phyloP scores from a whole-genome alignment of 1,140 invertebrate species.

The Magallana angulata region DNA sequence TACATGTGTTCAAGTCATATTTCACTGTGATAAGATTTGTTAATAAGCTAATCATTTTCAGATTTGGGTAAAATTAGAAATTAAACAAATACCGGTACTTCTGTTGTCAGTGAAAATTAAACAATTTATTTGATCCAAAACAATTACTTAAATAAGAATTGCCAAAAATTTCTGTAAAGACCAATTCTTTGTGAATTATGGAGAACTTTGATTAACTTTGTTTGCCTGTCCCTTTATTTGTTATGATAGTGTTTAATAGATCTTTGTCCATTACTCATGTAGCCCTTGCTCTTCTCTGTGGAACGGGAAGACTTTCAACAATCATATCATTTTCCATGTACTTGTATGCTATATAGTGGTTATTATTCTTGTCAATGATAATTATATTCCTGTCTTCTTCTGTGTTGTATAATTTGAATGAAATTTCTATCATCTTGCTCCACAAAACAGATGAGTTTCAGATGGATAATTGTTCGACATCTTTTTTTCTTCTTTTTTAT shows the following conservation, averaged over 20 bases:
- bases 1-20: too few relatives aligned
- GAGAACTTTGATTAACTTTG: background rate
- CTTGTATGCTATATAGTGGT: background rate
- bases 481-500: too few relatives aligned
- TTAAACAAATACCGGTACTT: too few relatives aligned
- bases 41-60: too few relatives aligned
- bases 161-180: too few relatives aligned
- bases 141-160: too few relatives aligned
- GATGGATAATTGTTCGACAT: background rate
- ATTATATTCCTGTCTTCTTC: background rate
- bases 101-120: too few relatives aligned
- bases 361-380: constrained; percentile 16
- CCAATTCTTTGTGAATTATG: background rate
- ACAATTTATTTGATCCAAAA: too few relatives aligned
- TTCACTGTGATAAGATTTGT: too few relatives aligned
- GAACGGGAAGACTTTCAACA: background rate
- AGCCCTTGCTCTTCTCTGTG: background rate
- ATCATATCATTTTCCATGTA: constrained; percentile 17
- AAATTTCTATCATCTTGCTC: background rate
- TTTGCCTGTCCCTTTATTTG: background rate
- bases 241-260: background rate
- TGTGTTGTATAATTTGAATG: background rate
- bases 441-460: constrained; percentile 5
- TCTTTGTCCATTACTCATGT: background rate
- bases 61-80: too few relatives aligned